Evolutionary conservation across 2,888 invertebrate genomes (phyloP).

Genomic region (Acrobeloides nanus): DNA sequence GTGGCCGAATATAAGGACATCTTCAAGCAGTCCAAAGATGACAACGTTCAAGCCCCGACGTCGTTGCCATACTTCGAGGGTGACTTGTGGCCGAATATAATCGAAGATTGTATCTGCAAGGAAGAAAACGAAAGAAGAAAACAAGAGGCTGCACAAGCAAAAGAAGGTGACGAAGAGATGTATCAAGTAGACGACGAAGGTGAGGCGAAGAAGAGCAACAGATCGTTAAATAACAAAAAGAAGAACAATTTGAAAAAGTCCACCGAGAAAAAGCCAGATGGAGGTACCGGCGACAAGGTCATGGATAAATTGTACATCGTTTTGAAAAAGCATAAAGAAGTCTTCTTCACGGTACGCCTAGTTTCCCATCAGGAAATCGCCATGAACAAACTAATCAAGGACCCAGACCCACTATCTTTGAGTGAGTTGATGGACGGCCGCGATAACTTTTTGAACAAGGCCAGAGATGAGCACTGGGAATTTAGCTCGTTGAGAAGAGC

Average conservation of each 20-base stretch:
- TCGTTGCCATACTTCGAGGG: slow-evolving; percentile 93
- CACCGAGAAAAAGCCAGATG: slow-evolving; percentile 76
- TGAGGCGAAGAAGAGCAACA: slow-evolving; percentile 19
- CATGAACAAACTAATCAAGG: slow-evolving; percentile 74
- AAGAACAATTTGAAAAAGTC: slow-evolving; percentile 94
- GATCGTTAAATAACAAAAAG: slow-evolving; percentile 55
- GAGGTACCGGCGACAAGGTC: slow-evolving; percentile 60
- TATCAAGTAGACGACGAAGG: slow-evolving; percentile 25
- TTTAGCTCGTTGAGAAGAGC: slow-evolving; percentile 68
- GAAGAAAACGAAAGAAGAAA: slow-evolving; percentile 80
- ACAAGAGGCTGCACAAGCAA: slow-evolving; percentile 30
- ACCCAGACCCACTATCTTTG: slow-evolving; percentile 86
- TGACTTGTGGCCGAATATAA: slow-evolving; percentile 98
- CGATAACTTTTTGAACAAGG: slow-evolving; percentile 94
- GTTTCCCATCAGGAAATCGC: slow-evolving; percentile 25
- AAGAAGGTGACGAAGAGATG: slow-evolving; percentile 33
- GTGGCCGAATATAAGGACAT: slow-evolving; percentile 94
- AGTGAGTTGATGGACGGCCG: slow-evolving; percentile 99
- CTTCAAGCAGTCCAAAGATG: slow-evolving; percentile 75
- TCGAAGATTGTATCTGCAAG: slow-evolving; percentile 97
- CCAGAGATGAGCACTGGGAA: slow-evolving; percentile 95
- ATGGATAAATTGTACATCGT: slow-evolving; percentile 94
- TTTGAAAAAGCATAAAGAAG: slow-evolving; percentile 99
- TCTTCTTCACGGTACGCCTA: slow-evolving; percentile 96
- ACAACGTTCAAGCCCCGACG: slow-evolving; percentile 82